Percentiles rank a stretch among this genome's conserved stretches.
Conservation (phyloP, 2,797 vertebrate genomes). For the Crenichthys baileyi region DNA sequence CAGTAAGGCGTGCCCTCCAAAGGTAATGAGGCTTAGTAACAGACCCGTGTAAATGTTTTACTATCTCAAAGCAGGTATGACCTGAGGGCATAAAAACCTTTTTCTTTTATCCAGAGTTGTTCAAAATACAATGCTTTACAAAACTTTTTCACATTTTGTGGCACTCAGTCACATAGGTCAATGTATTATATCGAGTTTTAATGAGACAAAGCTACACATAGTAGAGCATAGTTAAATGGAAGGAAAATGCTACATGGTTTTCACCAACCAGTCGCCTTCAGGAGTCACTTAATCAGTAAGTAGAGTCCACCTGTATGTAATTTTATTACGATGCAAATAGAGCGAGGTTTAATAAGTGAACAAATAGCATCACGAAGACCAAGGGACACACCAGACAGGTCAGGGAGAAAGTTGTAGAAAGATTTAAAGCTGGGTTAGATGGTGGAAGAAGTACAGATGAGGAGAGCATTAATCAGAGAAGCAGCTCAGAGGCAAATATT, state of each 20-base stretch:
- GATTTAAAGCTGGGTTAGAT: no score
- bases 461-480: no score
- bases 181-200: neutral
- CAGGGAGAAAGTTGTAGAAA: no score
- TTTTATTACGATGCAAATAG: no score
- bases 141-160: neutral
- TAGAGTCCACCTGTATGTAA: no score
- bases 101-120: neutral
- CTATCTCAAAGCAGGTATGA: slow-evolving; percentile 19
- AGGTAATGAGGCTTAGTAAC: slow-evolving; percentile 15
- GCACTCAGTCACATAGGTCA: neutral
- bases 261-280: neutral
- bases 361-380: no score
- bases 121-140: neutral
- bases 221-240: neutral
- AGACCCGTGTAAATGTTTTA: slow-evolving; percentile 68
- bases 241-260: neutral
- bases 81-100: slow-evolving; percentile 27
- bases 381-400: no score
- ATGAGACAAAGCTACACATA: neutral
- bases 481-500: no score
- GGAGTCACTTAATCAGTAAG: neutral
- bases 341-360: no score
- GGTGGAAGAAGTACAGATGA: no score
- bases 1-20: slow-evolving; percentile 52